A percentile compares a stretch with the other conserved stretches of the same genome.
These are phyloP conservation scores for Deilephila elpenor DNA, from an alignment of 2,888 invertebrate species.

Conservation along the genomic window DNA sequence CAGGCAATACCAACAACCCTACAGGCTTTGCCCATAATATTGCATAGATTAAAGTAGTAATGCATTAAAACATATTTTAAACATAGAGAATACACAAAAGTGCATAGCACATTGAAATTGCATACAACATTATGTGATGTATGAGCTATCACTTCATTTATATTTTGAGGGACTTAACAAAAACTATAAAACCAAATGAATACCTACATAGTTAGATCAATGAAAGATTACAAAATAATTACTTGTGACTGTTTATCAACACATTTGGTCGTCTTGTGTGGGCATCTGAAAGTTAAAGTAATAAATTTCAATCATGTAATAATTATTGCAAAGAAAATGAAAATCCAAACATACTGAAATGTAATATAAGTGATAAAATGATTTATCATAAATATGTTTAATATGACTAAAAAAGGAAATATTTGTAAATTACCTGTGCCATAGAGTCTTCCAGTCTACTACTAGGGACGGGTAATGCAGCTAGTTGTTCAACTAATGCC, in stretches of 20 bases:
- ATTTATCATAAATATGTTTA: neutral
- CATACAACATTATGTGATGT: conserved; percentile 8
- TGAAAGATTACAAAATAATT: conserved; percentile 48
- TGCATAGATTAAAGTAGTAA: neutral
- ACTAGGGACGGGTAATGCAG: conserved; percentile 77
- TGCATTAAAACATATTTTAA: conserved; percentile 33
- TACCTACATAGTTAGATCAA: conserved; percentile 38
- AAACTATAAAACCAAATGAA: conserved; percentile 23
- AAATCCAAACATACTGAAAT: too few relatives aligned
- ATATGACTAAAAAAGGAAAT: conserved; percentile 24
- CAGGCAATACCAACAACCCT: neutral
- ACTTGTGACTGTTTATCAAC: conserved; percentile 60
- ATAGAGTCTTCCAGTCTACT: conserved; percentile 68
- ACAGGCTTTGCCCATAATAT: conserved; percentile 15
- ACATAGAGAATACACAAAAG: conserved; percentile 15
- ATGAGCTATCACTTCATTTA: conserved; percentile 9
- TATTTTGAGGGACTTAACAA: conserved; percentile 13
- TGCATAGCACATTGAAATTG: conserved; percentile 8
- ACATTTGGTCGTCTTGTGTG: conserved; percentile 80
- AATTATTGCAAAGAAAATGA: too few relatives aligned
- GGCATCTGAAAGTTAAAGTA: conserved; percentile 73
- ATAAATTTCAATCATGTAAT: conserved; percentile 24
- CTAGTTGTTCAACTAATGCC: conserved; percentile 91
- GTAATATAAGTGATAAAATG: too few relatives aligned
- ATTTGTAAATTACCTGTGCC: conserved; percentile 57